Evolutionary conservation across 2,888 invertebrate species (phyloP), one percentile per base, ranked within the genome.

Genomic region (Agonopterix alstromeriana): DNA sequence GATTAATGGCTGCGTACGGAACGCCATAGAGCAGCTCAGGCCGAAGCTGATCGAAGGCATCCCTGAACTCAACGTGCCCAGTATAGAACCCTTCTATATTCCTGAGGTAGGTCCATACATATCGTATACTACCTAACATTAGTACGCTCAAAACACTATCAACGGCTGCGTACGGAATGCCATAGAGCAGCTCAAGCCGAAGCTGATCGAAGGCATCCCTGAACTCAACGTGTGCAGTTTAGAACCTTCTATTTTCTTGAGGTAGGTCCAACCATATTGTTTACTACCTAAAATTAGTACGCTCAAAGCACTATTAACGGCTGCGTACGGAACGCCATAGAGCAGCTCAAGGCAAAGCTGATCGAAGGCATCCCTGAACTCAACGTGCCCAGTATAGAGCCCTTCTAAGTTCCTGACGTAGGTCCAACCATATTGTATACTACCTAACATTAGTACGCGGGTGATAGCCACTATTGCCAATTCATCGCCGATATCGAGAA

Each of bases 331-430:
- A 75, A 90, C n/a, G 90, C 92, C 8, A 89, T 95, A 12, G 91
- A 93, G 51, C 65, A 73, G 2, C 68, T 93, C 10, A 83, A 90
- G 40, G 91, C 91, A 0, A 80, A 90, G 38, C 73, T 95, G 10
- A 75, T 81, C 0, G 61, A 77, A 8, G 95, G 95, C 2, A 93
- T 95, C 45, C 90, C 92, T 0, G 93, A 93, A 63, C 77, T 95
- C 1, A 86, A 89, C 10, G 91, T 95, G 43, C 95, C 95, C 0
- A 83, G 92, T 0, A 81, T 94, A 45, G 94, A 95, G 49, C 95
- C 95, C 0, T 89, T 95, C 49, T 75, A 79, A 38, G 89, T 95
- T 38, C 90, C 92, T 0, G 90, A 92, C 77, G 90, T 94, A 49
- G 48, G 51, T 17, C 4, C 17, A 17, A 17, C 17, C 2, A 17